Evolutionary conservation across 2,888 invertebrate species (phyloP).

Genomic region (Arrhopalites spinosus): DNA sequence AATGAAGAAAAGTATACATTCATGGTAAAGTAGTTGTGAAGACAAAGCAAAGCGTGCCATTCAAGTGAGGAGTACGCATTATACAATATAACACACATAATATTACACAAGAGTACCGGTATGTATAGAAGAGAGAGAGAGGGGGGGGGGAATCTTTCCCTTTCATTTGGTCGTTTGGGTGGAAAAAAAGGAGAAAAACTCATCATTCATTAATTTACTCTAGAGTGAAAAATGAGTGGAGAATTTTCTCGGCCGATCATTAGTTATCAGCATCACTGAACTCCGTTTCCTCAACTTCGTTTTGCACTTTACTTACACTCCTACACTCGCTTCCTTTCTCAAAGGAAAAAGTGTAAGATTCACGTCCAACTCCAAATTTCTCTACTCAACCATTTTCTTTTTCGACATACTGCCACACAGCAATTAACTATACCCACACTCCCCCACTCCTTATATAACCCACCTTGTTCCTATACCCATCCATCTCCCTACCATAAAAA

Average conservation of each 20-base stretch:
- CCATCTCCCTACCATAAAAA: too few relatives aligned
- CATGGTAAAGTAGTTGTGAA: neutral
- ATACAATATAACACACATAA: neutral
- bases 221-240: slow-evolving; percentile 4
- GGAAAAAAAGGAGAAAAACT: neutral
- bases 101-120: too few relatives aligned
- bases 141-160: neutral
- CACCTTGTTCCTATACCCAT: too few relatives aligned
- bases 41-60: neutral
- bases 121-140: neutral
- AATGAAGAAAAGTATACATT: neutral
- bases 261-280: slow-evolving; percentile 2
- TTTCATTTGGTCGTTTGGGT: neutral
- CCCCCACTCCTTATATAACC: too few relatives aligned
- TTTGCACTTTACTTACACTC: neutral
- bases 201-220: slow-evolving; percentile 10
- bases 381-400: neutral
- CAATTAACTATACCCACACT: too few relatives aligned
- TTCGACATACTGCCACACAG: too few relatives aligned
- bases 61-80: neutral
- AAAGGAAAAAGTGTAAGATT: too few relatives aligned
- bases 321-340: neutral
- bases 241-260: slow-evolving; percentile 15
- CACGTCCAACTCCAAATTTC: neutral
- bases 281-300: slow-evolving; percentile 2